A percentile compares a stretch with the other conserved stretches of the same genome.
Evolutionary conservation across 2,888 invertebrate genomes (phyloP).

Genomic region (Trachelus troglodyta): DNA sequence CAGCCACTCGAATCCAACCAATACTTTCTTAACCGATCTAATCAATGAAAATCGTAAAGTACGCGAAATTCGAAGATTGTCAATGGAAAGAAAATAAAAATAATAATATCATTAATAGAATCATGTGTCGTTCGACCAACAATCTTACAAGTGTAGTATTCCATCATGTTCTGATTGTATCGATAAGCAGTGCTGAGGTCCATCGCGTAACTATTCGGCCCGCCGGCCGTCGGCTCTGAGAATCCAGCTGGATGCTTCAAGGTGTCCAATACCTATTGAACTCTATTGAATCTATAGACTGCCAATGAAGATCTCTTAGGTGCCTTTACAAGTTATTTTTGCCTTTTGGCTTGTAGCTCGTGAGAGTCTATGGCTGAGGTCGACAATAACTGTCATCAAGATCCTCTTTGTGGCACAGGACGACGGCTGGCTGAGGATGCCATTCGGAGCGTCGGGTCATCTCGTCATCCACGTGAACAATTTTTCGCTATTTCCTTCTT

Average conservation of each 20-base stretch:
- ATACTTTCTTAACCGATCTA: too few species aligned
- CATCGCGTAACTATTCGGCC: slow-evolving; percentile 72
- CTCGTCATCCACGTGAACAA: slow-evolving; percentile 19
- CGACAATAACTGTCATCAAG: slow-evolving; percentile 59
- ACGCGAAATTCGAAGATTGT: too few species aligned
- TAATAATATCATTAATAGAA: neutral
- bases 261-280: slow-evolving; percentile 40
- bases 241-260: slow-evolving; percentile 19
- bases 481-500: neutral
- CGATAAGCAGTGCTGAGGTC: slow-evolving; percentile 94
- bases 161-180: slow-evolving; percentile 99
- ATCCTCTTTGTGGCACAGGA: slow-evolving; percentile 50
- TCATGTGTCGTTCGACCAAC: neutral
- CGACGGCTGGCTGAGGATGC: slow-evolving; percentile 54
- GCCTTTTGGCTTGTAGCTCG: slow-evolving; percentile 17
- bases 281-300: slow-evolving; percentile 7
- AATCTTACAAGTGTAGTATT: slow-evolving; percentile 95
- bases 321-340: slow-evolving; percentile 23
- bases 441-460: slow-evolving; percentile 52
- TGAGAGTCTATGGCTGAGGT: slow-evolving; percentile 42
- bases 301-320: slow-evolving; percentile 45
- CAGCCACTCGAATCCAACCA: too few species aligned
- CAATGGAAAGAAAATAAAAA: too few species aligned
- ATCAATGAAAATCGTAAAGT: too few species aligned
- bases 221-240: slow-evolving; percentile 13